phyloP scores from a whole-genome alignment of 1,140 invertebrate genomes.

The Ooceraea biroi region DNA sequence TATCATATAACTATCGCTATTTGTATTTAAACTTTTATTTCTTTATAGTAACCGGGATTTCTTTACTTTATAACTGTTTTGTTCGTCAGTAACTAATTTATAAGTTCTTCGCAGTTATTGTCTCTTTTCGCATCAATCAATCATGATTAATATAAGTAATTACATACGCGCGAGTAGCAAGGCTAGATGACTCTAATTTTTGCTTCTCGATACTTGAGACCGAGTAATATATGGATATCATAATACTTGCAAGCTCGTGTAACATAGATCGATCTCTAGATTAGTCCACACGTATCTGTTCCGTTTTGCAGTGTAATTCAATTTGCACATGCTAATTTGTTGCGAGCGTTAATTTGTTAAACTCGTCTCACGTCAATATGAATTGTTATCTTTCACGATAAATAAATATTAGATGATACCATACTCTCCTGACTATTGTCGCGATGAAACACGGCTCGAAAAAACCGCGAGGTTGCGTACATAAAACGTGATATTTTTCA shows the following conservation, averaged over 20 bases:
- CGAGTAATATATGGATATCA: neutral
- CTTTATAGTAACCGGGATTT: too few relatives aligned
- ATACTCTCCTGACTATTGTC: too few relatives aligned
- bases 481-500: too few relatives aligned
- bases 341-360: neutral
- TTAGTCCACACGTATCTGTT: neutral
- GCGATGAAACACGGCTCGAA: too few relatives aligned
- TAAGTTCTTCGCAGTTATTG: neutral
- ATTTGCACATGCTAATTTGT: conserved; percentile 7
- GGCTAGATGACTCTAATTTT: neutral
- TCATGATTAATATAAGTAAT: conserved; percentile 17
- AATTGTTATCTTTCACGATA: neutral
- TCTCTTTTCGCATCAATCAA: neutral
- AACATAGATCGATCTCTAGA: neutral
- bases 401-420: neutral
- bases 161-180: neutral
- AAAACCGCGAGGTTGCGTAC: too few relatives aligned
- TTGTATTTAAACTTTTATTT: too few relatives aligned
- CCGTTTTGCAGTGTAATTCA: neutral
- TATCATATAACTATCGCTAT: too few relatives aligned
- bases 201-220: neutral
- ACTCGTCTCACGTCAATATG: neutral
- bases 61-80: too few relatives aligned
- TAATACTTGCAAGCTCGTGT: neutral
- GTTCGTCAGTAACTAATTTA: neutral